These are phyloP conservation scores for Alcedo atthis DNA, from an alignment of 2,797 vertebrate species.

Conservation along the genomic window DNA sequence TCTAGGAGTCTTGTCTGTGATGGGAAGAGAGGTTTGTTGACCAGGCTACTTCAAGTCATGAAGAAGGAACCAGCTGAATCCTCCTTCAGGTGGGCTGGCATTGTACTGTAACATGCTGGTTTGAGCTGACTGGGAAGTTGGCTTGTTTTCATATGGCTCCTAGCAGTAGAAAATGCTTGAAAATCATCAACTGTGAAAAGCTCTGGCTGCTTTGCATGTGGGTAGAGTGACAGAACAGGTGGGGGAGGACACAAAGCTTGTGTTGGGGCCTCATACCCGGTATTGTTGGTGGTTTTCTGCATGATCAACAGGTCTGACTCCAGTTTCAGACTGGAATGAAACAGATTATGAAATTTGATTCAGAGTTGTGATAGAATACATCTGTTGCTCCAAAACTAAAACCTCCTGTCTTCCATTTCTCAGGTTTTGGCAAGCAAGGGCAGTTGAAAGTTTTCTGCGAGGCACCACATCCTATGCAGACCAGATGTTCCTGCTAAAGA, in stretches of 20 bases:
- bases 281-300: neutral
- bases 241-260: neutral
- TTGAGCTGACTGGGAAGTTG: neutral
- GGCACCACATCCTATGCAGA: slow-evolving; percentile 98
- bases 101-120: neutral
- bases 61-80: slow-evolving; percentile 97
- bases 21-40: slow-evolving; percentile 95
- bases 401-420: neutral
- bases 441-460: slow-evolving; percentile 97
- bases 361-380: neutral
- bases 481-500: slow-evolving; percentile 97
- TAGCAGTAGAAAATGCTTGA: neutral
- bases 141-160: neutral
- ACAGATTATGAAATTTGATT: neutral
- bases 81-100: slow-evolving; percentile 88
- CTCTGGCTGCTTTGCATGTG: neutral
- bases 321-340: neutral
- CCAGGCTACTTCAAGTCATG: slow-evolving; percentile 95
- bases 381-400: neutral
- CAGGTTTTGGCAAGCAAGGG: slow-evolving; percentile 98
- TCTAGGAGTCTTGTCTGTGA: slow-evolving; percentile 94
- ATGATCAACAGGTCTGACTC: neutral
- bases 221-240: neutral
- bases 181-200: neutral
- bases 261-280: rapidly evolving